These are phyloP conservation scores for Tragelaphus imberbis DNA, from an alignment of 2,113 vertebrate species.

Conservation along the genomic window DNA sequence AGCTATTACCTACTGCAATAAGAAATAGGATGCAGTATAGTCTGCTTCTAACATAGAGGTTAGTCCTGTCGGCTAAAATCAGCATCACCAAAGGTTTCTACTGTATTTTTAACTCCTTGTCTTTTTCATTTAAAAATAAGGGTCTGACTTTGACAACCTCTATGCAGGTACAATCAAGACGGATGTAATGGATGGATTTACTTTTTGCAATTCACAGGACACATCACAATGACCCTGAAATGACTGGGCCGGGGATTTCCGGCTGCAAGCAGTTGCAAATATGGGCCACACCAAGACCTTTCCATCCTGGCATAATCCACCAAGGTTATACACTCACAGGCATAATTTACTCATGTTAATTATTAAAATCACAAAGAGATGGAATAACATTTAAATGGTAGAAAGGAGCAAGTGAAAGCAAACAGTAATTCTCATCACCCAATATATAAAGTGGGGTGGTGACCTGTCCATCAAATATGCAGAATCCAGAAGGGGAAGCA, in stretches of 20 bases:
- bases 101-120: constrained; percentile 27
- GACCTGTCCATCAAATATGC: not conserved
- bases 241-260: not conserved
- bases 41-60: not conserved
- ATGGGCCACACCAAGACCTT: not conserved
- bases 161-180: not conserved
- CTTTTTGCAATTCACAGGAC: not conserved
- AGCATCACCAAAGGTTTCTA: constrained; percentile 16
- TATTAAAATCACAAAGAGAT: constrained; percentile 8
- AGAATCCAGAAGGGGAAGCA: not conserved
- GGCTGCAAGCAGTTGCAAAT: not conserved
- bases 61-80: constrained; percentile 39
- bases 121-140: constrained; percentile 42
- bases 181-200: not conserved
- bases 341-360: not conserved
- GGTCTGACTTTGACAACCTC: not conserved
- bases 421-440: not conserved
- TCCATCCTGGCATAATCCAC: not conserved
- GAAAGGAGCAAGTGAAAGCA: constrained; percentile 17
- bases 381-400: not conserved
- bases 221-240: not conserved
- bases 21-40: not conserved
- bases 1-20: not conserved
- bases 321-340: not conserved
- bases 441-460: not conserved